Evolutionary conservation across 2,113 vertebrate species (phyloP), one percentile per base, ranked within the genome.

Genomic region (Micronisus gabar): DNA sequence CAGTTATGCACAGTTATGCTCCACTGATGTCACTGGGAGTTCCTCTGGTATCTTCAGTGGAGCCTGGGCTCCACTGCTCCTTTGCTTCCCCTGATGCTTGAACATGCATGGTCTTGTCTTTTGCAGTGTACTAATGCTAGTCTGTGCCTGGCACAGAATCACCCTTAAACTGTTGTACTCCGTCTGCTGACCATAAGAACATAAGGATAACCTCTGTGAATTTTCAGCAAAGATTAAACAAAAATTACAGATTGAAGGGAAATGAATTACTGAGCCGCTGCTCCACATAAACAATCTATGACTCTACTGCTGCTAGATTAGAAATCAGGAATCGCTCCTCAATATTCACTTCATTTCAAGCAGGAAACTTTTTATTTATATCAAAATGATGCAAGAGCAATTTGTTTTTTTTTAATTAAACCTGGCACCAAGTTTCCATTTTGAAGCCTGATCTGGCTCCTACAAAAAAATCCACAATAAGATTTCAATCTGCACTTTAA

Each of bases 31-130:
- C 45, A 48, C 19, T 16, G 61, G 27, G 40, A 62, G 20, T 29
- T 79, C 30, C 32, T 66, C 62, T 52, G 52, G 34, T 16, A 56
- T 53, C 32, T 38, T 55, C 72, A 58, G 19, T 2, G n/a, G 29
- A 61, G 36, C 40, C 52, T 47, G 19, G 11, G 7, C 48, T 68
- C 76, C 9, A 5, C 38, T 34, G 16, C 63, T 56, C 9, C 50
- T 87, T 86, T 0, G 0, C 30, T 12, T 70, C 10, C 15, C 11
- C 14, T 14, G 10, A 26, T 6, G 34, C 79, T 23, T 11, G 0
- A 73, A 53, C 4, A 2, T 20, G 25, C 15, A 32, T 1, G 4
- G 1, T 22, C 58, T 82, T 4, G 1, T 61, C 45, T 88, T 86
- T 47, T 5, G 1, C 50, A 76, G 12, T 7, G 6, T 26, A 18